Conservation (phyloP, 2,888 invertebrate species). For the Teleogryllus oceanicus region DNA sequence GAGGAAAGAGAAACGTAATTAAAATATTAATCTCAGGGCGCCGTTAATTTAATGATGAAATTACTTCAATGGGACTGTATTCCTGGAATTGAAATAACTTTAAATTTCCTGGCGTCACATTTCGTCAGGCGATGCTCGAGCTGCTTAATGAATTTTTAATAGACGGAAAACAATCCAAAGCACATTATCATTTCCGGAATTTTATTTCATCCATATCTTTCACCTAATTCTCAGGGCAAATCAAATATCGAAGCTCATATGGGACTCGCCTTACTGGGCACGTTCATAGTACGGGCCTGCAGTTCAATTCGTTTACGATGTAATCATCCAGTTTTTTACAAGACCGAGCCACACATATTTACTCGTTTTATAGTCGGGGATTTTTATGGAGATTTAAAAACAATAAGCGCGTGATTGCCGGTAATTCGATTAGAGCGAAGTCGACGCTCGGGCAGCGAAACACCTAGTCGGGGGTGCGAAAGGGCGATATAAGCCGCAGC, state of each 20-base stretch:
- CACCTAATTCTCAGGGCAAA: background rate
- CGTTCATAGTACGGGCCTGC: background rate
- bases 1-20: background rate
- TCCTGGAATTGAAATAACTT: conserved; percentile 1
- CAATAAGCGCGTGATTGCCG: conserved; percentile 5
- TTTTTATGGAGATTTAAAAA: background rate
- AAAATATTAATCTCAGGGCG: conserved; percentile 18
- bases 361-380: background rate
- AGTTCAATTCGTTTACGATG: background rate
- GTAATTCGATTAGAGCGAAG: background rate
- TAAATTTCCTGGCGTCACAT: conserved; percentile 8
- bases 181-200: background rate
- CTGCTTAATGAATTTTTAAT: background rate
- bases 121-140: background rate
- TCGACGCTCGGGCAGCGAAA: background rate
- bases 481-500: too few species aligned
- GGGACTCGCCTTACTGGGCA: background rate
- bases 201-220: conserved; percentile 18
- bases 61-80: background rate
- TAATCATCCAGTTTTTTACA: conserved; percentile 9
- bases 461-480: too few species aligned
- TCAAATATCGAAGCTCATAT: conserved; percentile 8
- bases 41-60: background rate
- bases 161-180: conserved; percentile 18
- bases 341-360: conserved; percentile 18